Base-by-base conservation (phyloP, 23 tunicate genomes). In the Trididemnum clinides region DNA sequence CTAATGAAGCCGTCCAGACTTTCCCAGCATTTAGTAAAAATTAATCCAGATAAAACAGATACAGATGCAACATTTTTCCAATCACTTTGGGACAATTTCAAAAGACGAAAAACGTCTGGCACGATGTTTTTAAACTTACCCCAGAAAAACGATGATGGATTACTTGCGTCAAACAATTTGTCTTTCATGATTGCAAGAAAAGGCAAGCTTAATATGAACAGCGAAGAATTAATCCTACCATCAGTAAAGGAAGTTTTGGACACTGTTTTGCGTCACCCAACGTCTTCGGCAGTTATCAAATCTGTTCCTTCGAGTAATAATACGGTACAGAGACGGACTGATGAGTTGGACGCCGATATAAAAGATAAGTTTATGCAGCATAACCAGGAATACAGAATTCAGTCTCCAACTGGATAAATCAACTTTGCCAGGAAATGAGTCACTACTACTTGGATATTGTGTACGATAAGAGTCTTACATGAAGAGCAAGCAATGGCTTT, bases 171-270 rank as follows among this genome's bases (percentile, higher is more conserved):
- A 1, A 75, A 74, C 72, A 75, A 51, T 33, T 50, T 85, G 64
- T 82, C 86, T 83, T 69, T 83, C 64, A 83, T 83, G 64, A 39
- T 82, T 63, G 86, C 77, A 64, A 82, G 33, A 82, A 82, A 69
- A 69, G 64, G 87, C 79, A 83, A 83, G 58, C 79, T 80, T 27
- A 64, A 85, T 75, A 58, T 33, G 57, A 85, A 51, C 31, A 72
- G 83, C 37, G 83, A 85, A 75, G 83, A 85, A 85, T 33, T 85
- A 54, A 85, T 85, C 72, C 35, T 75, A 76, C 82, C 89, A 51
- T 57, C 82, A 57, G 89, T 75, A 33, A 74, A 85, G 73, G 73
- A 85, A 75, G 82, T 85, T 57, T 75, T 85, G 15, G 15, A 44
- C 12, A 44, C 54, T 15, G 15, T 44, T 44, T 44, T 44, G 54